These are phyloP conservation scores for Plagodis pulveraria DNA, from an alignment of 2,888 invertebrate species.

Conservation along the genomic window DNA sequence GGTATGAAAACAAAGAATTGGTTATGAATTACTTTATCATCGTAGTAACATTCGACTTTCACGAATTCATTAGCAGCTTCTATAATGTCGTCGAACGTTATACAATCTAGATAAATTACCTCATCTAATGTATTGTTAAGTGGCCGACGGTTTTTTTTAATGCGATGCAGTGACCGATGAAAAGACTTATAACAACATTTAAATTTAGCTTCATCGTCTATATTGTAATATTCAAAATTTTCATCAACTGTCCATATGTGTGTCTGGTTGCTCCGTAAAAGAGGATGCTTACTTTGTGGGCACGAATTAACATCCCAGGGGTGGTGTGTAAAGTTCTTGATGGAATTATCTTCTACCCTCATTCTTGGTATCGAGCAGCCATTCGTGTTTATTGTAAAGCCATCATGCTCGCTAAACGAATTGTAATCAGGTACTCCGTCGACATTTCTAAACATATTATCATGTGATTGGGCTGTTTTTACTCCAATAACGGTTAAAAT, in stretches of 20 bases:
- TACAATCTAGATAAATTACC: constrained; percentile 70
- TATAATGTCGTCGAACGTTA: constrained; percentile 62
- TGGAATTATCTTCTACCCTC: constrained; percentile 74
- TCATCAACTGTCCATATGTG: constrained; percentile 77
- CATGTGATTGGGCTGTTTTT: neutral
- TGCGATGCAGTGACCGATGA: constrained; percentile 50
- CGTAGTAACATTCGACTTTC: constrained; percentile 84
- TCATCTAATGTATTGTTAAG: constrained; percentile 43
- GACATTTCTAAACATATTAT: neutral
- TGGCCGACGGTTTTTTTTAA: neutral
- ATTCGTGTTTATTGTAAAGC: constrained; percentile 78
- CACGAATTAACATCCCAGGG: constrained; percentile 8
- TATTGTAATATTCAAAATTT: constrained; percentile 42
- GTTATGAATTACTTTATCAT: constrained; percentile 78
- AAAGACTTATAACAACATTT: constrained; percentile 86
- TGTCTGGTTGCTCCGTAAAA: constrained; percentile 73
- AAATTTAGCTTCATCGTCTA: constrained; percentile 58
- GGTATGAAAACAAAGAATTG: constrained; percentile 88
- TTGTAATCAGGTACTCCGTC: constrained; percentile 3
- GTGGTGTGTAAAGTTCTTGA: constrained; percentile 9
- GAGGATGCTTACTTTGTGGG: constrained; percentile 35
- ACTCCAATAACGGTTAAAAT: constrained; percentile 7
- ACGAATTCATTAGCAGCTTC: constrained; percentile 86
- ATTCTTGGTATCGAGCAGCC: constrained; percentile 87
- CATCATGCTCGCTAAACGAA: constrained; percentile 22